Evolutionary conservation across 2,113 vertebrate species (phyloP), one percentile per base, ranked within the genome.

Genomic region (Carlito syrichta): DNA sequence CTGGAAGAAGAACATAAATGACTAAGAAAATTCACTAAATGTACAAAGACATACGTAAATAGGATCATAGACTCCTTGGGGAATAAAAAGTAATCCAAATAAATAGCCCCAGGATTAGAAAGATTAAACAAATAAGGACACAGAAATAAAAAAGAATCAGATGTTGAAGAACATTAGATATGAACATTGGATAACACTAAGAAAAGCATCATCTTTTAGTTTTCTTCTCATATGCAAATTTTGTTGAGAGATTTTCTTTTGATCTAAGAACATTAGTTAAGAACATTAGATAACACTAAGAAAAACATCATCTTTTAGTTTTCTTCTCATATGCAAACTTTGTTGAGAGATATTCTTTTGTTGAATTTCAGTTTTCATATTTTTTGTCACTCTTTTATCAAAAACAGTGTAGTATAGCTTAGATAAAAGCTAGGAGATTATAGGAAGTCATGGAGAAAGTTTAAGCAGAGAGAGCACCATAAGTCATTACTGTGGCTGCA

Each of bases 11-110:
- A 43, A 32, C 58, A 73, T 32, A 79, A 54, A 5, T 48, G 6
- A 2, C 14, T 32, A 45, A 62, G 8, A 60, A 73, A 82, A 35
- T 43, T 25, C 87, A 73, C 8, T 56, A 5, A 88, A 48, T 40
- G 2, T 94, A 38, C 52, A n/a, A 82, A 92, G 30, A 71, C 17
- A 4, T 19, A 91, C 9, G 17, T 66, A 66, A 86, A 63, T 14
- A n/a, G 14, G 1, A 86, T 0, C 14, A 66, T 0, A 76, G 5
- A 68, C 2, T n/a, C 91, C 86, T 30, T 0, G 3, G 22, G 14
- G 4, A 78, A 56, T 54, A 60, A 63, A 83, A 71, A 1, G 0
- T 43, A 45, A 71, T 11, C 54, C 17, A 30, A 30, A 63, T 73
- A 11, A 56, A 78, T 25, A 25, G 6, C 22, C 8, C 3, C 66